These are phyloP conservation scores for Speoplatyrhinus poulsoni DNA, from an alignment of 2,113 vertebrate species.

Conservation along the genomic window DNA sequence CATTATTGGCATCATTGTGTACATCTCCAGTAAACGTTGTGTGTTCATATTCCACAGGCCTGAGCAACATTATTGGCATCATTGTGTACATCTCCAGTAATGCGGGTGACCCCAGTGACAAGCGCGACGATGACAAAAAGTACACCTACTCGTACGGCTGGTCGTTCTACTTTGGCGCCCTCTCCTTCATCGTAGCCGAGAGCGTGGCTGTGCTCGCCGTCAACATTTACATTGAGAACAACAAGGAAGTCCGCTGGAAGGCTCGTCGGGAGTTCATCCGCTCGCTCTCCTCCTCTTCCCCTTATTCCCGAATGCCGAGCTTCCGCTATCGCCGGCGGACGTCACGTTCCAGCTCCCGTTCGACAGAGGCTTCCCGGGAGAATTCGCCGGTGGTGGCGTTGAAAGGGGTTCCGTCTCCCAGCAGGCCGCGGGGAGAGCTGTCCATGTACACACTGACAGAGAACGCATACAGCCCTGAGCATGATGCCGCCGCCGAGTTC, in stretches of 20 bases:
- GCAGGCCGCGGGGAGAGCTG: constrained; percentile 88
- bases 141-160: constrained; percentile 96
- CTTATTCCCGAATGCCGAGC: constrained; percentile 95
- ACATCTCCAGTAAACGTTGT: constrained; percentile 91
- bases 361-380: constrained; percentile 90
- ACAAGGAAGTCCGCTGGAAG: constrained; percentile 91
- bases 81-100: constrained; percentile 99
- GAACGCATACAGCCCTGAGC: constrained; percentile 90
- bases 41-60: constrained; percentile 72
- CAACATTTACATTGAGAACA: constrained; percentile 98
- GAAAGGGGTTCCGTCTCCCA: constrained; percentile 81
- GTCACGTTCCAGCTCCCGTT: constrained; percentile 90
- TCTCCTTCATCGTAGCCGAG: constrained; percentile 97
- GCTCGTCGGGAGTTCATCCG: constrained; percentile 89
- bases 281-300: constrained; percentile 88
- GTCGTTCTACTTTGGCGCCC: constrained; percentile 98
- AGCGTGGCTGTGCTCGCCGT: constrained; percentile 94
- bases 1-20: constrained; percentile 98
- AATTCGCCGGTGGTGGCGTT: constrained; percentile 82
- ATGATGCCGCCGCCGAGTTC: constrained; percentile 82
- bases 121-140: constrained; percentile 94
- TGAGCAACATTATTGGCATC: constrained; percentile 99
- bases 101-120: constrained; percentile 92
- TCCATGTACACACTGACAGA: constrained; percentile 95
- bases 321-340: constrained; percentile 89